These are phyloP conservation scores for Halichondria panicea DNA, from an alignment of 37 sponge, comb jelly and placozoan species.

Conservation along the genomic window DNA sequence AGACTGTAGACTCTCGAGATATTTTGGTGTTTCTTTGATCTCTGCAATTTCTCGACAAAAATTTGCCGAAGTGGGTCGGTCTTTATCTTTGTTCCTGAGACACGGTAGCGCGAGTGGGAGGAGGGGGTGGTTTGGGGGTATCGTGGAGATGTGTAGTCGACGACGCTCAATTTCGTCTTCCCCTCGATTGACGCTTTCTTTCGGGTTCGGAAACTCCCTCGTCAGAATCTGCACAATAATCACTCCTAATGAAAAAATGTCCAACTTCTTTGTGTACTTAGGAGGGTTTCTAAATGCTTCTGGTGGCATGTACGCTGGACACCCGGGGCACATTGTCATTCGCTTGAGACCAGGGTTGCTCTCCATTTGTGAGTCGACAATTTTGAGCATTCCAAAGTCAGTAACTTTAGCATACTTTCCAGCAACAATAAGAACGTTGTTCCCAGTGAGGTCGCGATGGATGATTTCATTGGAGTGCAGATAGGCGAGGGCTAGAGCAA, in stretches of 20 bases:
- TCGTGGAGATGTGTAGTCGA: not conserved
- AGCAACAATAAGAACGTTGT: conserved; percentile 32
- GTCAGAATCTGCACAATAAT: conserved; percentile 11
- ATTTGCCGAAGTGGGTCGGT: conserved; percentile 3
- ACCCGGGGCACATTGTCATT: conserved; percentile 21
- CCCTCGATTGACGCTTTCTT: not conserved
- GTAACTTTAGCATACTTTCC: conserved; percentile 34
- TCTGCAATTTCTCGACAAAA: conserved; percentile 1
- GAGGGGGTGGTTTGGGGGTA: not conserved
- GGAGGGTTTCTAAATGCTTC: conserved; percentile 14
- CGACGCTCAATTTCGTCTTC: conserved; percentile 7
- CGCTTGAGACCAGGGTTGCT: not conserved
- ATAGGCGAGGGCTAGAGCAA: conserved; percentile 28
- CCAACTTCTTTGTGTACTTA: conserved; percentile 11
- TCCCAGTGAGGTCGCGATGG: conserved; percentile 37
- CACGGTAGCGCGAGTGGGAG: not conserved
- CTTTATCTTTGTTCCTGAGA: not conserved
- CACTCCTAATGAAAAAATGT: conserved; percentile 42
- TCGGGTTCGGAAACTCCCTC: conserved; percentile 21
- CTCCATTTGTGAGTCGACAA: not conserved
- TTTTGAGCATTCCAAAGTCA: conserved; percentile 39
- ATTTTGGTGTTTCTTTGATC: not conserved
- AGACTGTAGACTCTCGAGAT: conserved; percentile 1
- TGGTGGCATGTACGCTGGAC: conserved; percentile 41
- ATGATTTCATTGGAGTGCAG: conserved; percentile 26